Conservation (phyloP, 2,888 invertebrate genomes). For the Dicyrtomina minuta region DNA sequence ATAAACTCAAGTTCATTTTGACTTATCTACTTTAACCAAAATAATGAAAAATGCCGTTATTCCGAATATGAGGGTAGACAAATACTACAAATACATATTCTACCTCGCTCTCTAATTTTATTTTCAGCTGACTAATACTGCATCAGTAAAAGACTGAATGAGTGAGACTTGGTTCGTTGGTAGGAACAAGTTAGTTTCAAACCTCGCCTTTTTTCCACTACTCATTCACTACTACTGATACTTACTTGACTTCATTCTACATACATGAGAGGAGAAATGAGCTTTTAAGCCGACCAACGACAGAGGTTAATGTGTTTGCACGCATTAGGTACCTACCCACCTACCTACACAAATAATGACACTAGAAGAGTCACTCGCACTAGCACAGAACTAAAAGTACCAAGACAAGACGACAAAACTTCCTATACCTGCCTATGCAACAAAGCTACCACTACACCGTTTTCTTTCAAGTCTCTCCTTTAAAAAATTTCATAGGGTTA, state of each 20-base stretch:
- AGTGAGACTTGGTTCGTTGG: too few relatives aligned
- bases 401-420: slow-evolving; percentile 25
- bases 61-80: slow-evolving; percentile 18
- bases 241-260: slow-evolving; percentile 28
- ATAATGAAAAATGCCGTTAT: slow-evolving; percentile 40
- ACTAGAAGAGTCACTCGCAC: slow-evolving; percentile 26
- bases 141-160: too few relatives aligned
- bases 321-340: slow-evolving; percentile 11
- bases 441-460: slow-evolving; percentile 20
- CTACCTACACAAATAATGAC: slow-evolving; percentile 8
- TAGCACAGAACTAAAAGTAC: too few relatives aligned
- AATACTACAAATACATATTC: background rate
- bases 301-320: slow-evolving; percentile 29
- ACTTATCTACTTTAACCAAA: slow-evolving; percentile 39
- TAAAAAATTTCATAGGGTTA: slow-evolving; percentile 16
- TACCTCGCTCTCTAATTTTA: slow-evolving; percentile 3
- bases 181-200: too few relatives aligned
- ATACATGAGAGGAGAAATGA: slow-evolving; percentile 26
- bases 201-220: slow-evolving; percentile 8
- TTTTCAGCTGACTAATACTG: background rate
- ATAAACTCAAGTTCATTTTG: slow-evolving; percentile 15
- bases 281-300: slow-evolving; percentile 15
- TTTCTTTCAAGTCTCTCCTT: slow-evolving; percentile 3
- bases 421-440: slow-evolving; percentile 24
- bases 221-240: slow-evolving; percentile 26